Percentiles rank a stretch among this genome's conserved stretches.
These are phyloP conservation scores for Malurus elegans DNA, from an alignment of 2,113 vertebrate genomes.

Conservation along the genomic window DNA sequence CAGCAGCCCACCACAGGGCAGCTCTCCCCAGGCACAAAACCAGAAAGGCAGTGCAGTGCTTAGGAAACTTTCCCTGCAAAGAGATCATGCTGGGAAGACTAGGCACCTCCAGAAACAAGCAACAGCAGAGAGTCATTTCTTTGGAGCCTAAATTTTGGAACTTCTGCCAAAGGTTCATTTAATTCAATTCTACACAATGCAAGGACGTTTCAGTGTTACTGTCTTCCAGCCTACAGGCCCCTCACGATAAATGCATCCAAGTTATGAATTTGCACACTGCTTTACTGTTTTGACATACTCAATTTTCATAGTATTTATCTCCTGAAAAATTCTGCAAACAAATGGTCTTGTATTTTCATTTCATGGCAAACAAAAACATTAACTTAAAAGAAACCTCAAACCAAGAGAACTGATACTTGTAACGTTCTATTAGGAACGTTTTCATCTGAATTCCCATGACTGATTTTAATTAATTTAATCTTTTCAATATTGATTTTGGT, in stretches of 20 bases:
- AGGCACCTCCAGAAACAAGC: not conserved
- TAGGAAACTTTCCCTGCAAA: not conserved
- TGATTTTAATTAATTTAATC: not conserved
- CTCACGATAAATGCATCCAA: not conserved
- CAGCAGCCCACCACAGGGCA: not conserved
- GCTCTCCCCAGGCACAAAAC: not conserved
- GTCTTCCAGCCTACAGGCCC: not conserved
- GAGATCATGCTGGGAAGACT: not conserved
- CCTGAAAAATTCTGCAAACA: not conserved
- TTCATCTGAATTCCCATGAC: not conserved
- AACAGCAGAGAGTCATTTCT: not conserved
- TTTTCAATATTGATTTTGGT: not conserved
- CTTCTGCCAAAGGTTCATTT: not conserved
- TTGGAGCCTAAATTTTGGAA: not conserved
- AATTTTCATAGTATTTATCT: not conserved
- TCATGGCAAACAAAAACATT: not conserved
- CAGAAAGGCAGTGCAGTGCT: not conserved
- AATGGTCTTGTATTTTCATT: not conserved
- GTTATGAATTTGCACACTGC: not conserved
- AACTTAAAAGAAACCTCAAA: not conserved
- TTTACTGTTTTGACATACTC: not conserved
- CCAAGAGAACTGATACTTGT: not conserved
- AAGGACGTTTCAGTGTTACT: not conserved
- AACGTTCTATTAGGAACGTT: not conserved
- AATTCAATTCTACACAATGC: not conserved